Base-by-base conservation (phyloP, 2,797 vertebrate genomes). In the Diplodus sargus region DNA sequence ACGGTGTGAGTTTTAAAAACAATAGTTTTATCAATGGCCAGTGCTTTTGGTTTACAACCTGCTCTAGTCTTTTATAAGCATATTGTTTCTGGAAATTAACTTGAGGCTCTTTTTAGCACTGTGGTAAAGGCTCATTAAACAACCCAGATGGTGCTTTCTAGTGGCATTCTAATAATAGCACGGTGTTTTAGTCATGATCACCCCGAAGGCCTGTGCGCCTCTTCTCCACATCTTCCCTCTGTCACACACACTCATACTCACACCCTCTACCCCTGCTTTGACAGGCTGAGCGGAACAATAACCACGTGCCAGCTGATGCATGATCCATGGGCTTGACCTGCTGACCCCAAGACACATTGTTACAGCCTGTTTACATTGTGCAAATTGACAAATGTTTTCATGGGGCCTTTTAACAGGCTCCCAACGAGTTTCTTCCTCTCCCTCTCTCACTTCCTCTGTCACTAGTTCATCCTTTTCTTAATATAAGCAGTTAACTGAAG, bases 281-380 rank as follows among this genome's bases (percentile, higher is more conserved):
- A 92, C 90, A 90, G 82, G 68, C 87, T 70, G 85, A 84, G 85
- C 25, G 12, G 78, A 91, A 94, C 92, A 95, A 95, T 92, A 94
- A 92, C 90, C 90, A 90, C 87, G 83, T 28, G 87, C 90, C 93
- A 92, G 90, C 91, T 94, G 93, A 95, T 92, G 90, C 91, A 60
- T 90, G 93, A 94, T 92, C 92, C 90, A 93, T 91, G 90, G 89
- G 81, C 92, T 93, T 94, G 94, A 95, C 94, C 95, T 23, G 45
- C 79, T 90, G 93, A 94, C 93, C 91, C 81, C 82, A 3, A 78
- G 68, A 89, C 92, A 91, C 91, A 90, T 93, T 92, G 90, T 93
- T 92, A 90, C 82, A 78, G 85, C 90, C 88, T 93, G 93, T 94
- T 95, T 94, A 95, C 93, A 93, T 89, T 91, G 90, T 94, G 89